Percentiles rank a stretch among this genome's conserved stretches.
Evolutionary conservation across 2,113 vertebrate species (phyloP).

Genomic region (Lucifuga dentata): DNA sequence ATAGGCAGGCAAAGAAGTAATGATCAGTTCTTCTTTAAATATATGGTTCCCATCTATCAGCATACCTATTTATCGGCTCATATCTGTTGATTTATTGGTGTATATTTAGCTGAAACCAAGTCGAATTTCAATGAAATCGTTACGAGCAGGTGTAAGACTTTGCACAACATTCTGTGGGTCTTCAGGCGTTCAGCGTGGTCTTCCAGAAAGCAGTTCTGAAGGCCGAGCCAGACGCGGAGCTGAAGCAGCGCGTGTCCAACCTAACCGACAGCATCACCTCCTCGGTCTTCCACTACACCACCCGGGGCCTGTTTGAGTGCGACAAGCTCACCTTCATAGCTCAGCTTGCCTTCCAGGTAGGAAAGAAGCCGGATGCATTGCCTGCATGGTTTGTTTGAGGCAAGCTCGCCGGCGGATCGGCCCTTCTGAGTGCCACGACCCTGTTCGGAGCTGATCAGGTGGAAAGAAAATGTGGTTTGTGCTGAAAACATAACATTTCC

Average conservation of each 20-base stretch:
- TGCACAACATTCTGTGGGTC: slow-evolving; percentile 7
- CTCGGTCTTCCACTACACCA: slow-evolving; percentile 92
- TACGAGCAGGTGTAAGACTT: neutral
- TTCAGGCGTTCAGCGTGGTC: slow-evolving; percentile 90
- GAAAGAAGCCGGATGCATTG: slow-evolving; percentile 26
- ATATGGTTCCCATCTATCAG: neutral
- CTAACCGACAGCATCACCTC: slow-evolving; percentile 94
- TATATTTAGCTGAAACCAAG: neutral
- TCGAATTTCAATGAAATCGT: neutral
- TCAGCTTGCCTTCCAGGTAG: slow-evolving; percentile 96
- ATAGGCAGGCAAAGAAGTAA: neutral
- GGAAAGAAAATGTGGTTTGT: slow-evolving; percentile 47
- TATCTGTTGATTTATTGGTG: neutral
- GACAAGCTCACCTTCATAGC: slow-evolving; percentile 93
- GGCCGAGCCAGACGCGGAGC: slow-evolving; percentile 82
- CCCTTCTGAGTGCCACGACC: slow-evolving; percentile 4
- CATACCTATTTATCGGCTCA: neutral
- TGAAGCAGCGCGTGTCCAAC: slow-evolving; percentile 84
- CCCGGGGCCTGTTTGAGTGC: slow-evolving; percentile 92
- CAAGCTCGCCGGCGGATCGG: slow-evolving; percentile 16
- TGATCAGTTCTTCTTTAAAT: slow-evolving; percentile 22
- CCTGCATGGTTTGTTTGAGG: slow-evolving; percentile 50
- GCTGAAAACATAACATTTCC: slow-evolving; percentile 24
- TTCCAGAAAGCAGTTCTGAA: slow-evolving; percentile 92
- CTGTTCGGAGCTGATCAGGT: slow-evolving; percentile 54